phyloP scores from a whole-genome alignment of 2,113 vertebrate species.

The Brachyistius frenatus region DNA sequence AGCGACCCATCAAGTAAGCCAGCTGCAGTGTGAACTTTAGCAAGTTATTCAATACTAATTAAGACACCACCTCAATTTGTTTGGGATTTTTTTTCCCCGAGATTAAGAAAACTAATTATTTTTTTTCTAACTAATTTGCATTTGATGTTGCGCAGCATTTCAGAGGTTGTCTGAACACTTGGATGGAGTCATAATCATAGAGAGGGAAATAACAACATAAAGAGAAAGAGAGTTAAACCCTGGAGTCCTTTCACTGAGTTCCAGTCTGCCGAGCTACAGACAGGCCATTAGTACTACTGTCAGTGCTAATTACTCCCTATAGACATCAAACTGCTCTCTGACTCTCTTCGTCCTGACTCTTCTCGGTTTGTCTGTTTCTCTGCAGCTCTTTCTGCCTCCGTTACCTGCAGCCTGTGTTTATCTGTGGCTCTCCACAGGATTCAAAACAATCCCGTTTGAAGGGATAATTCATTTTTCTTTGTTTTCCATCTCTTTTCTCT shows the following conservation, averaged over 20 bases:
- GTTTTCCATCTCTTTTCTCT: slow-evolving; percentile 3
- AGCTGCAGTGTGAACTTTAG: neutral
- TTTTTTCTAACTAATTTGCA: slow-evolving; percentile 21
- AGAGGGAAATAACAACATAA: slow-evolving; percentile 15
- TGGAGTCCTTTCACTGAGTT: slow-evolving; percentile 53
- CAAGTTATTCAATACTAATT: slow-evolving; percentile 23
- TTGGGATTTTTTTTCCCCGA: neutral
- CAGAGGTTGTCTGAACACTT: slow-evolving; percentile 15
- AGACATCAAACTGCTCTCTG: slow-evolving; percentile 40
- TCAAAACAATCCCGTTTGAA: neutral
- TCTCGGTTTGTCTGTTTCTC: slow-evolving; percentile 1
- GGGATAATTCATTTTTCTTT: neutral
- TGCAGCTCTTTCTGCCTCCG: neutral
- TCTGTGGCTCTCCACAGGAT: neutral
- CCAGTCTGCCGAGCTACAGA: slow-evolving; percentile 53
- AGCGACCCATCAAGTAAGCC: neutral
- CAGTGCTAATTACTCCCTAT: slow-evolving; percentile 71
- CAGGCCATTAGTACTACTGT: slow-evolving; percentile 72
- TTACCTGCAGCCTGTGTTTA: slow-evolving; percentile 31
- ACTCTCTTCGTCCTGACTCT: slow-evolving; percentile 10
- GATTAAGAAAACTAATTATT: slow-evolving; percentile 24
- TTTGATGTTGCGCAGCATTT: slow-evolving; percentile 17
- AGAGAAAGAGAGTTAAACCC: slow-evolving; percentile 28
- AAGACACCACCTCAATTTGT: slow-evolving; percentile 19
- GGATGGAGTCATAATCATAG: slow-evolving; percentile 1